Conservation (phyloP, 2,888 invertebrate genomes). For the Drosophila acutilabella region DNA sequence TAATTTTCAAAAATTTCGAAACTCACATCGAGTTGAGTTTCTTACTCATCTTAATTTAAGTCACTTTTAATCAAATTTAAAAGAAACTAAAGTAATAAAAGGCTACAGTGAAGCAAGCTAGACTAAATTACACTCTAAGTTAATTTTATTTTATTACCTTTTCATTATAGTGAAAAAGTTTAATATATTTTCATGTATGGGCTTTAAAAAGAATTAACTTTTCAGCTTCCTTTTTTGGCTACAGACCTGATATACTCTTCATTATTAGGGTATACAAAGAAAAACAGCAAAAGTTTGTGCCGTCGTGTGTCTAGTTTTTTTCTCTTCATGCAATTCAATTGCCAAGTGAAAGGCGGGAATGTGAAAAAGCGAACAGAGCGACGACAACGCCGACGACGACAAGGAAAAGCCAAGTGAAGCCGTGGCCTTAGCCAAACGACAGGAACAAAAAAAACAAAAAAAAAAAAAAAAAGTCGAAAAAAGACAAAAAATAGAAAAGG, state of each 20-base stretch:
- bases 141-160: too few relatives aligned
- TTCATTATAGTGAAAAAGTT: too few relatives aligned
- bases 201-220: too few relatives aligned
- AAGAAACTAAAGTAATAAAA: too few relatives aligned
- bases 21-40: too few relatives aligned
- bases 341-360: slow-evolving; percentile 50
- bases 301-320: slow-evolving; percentile 45
- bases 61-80: too few relatives aligned
- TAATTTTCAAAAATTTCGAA: too few relatives aligned
- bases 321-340: slow-evolving; percentile 66
- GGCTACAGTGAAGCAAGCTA: too few relatives aligned
- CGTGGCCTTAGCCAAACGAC: slow-evolving; percentile 52
- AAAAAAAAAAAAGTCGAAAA: not conserved
- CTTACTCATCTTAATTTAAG: too few relatives aligned
- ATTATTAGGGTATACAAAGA: slow-evolving; percentile 6
- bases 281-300: slow-evolving; percentile 29
- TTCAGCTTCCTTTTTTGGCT: too few relatives aligned
- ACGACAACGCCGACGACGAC: slow-evolving; percentile 41
- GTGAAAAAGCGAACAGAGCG: not conserved
- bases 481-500: slow-evolving; percentile 51
- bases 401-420: slow-evolving; percentile 52
- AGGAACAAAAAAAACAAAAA: slow-evolving; percentile 18
- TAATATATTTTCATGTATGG: too few relatives aligned
- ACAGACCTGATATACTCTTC: not conserved
- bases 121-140: too few relatives aligned